Evolutionary conservation across 1,140 invertebrate genomes (phyloP), one percentile per base, ranked within the genome.

Genomic region (Zaprionus vittiger): DNA sequence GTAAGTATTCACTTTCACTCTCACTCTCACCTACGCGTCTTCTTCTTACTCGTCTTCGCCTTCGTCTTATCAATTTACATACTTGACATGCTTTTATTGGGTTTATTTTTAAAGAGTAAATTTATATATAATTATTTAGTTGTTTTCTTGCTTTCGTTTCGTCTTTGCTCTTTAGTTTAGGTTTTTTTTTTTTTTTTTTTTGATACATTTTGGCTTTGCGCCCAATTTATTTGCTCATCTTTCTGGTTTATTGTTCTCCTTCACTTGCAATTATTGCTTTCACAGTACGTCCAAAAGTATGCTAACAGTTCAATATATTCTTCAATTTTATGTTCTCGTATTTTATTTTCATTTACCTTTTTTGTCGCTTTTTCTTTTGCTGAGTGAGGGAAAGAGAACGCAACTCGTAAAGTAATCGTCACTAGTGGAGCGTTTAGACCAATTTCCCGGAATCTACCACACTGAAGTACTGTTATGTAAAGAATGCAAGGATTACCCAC

Each of bases 391-490:
- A 11, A 9, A 9, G n/a, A 47, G 41, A 17, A 44, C 5, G 28
- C 38, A 52, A 20, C 14, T 22, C 9, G 47, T 65, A 65, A 71
- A 71, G 69, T 71, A 65, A 71, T 62, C 52, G 68, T 63, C 68
- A 56, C 41, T 54, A 54, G 24, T 11, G 9, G 2, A 41, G 38
- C 38, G 38, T 11, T 17, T 20, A 20, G 2, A 49, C 20, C 17
- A 22, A 12, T 4, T 41, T 41, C 14, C 38, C 4, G n/a, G 7
- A 22, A 52, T 15, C 34, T 15, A 41, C 14, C 9, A 20, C 28
- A 17, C 31, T 37, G 12, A 20, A 20, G 63, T 63, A 20, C 41
- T 22, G 12, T 65, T 66, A 31, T 55, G 5, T 55, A 47, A 26
- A 9, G 22, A 22, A 31, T 57, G 20, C 7, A 24, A 22, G 37